Conservation (phyloP, 2,888 invertebrate genomes). For the Nemotelus nigrinus region DNA sequence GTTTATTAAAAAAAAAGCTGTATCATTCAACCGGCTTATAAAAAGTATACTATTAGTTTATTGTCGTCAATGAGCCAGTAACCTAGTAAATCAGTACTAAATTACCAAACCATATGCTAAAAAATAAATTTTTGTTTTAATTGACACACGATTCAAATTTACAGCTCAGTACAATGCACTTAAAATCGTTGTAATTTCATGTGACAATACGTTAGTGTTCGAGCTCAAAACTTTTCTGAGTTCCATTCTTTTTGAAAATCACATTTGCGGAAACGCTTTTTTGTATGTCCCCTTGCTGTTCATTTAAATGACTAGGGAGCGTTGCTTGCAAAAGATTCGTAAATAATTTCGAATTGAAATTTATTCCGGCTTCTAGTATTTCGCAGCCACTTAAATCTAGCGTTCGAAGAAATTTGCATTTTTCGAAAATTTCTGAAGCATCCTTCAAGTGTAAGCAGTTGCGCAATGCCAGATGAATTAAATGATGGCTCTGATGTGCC, state of each 20-base stretch:
- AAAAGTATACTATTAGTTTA: too few species aligned
- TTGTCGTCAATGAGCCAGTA: too few species aligned
- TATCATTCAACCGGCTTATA: too few species aligned
- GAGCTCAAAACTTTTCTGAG: too few species aligned
- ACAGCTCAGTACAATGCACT: too few species aligned
- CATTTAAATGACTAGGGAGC: conserved; percentile 15
- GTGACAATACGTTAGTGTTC: too few species aligned
- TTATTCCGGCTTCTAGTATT: conserved; percentile 24
- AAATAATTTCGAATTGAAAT: background rate
- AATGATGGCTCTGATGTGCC: conserved; percentile 7
- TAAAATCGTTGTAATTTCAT: too few species aligned
- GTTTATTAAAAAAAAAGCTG: too few species aligned
- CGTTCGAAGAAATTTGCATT: conserved; percentile 20
- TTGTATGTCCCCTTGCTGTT: background rate
- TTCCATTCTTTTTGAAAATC: background rate
- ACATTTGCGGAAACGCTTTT: conserved; percentile 9
- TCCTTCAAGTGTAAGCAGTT: conserved; percentile 34
- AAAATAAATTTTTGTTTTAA: too few species aligned
- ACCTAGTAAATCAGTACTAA: too few species aligned
- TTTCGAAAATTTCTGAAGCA: conserved; percentile 28
- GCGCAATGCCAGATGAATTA: conserved; percentile 31
- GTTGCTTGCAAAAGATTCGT: conserved; percentile 23
- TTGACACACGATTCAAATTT: too few species aligned
- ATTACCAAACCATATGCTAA: too few species aligned
- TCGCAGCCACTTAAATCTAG: conserved; percentile 38